phyloP scores from a whole-genome alignment of 2,113 vertebrate species.

The Tragelaphus strepsiceros region DNA sequence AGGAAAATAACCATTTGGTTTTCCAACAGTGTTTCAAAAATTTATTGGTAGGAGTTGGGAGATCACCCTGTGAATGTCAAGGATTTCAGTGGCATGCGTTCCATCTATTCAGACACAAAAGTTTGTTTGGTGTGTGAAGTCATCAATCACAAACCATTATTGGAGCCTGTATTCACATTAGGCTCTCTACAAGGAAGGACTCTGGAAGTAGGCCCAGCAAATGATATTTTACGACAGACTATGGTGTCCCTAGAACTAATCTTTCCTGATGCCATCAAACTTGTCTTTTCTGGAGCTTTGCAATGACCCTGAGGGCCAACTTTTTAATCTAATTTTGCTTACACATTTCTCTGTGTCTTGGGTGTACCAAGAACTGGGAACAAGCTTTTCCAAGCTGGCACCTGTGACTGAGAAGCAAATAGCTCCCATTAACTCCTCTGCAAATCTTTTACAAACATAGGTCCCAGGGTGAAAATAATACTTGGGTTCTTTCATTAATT shows the following conservation, averaged over 20 bases:
- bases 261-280: conserved; percentile 37
- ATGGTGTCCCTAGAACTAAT: conserved; percentile 28
- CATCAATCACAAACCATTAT: background rate
- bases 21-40: background rate
- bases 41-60: conserved; percentile 4
- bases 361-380: background rate
- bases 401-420: conserved; percentile 17
- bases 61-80: background rate
- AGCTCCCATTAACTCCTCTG: conserved; percentile 29
- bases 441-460: conserved; percentile 16
- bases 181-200: background rate
- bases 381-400: conserved; percentile 38
- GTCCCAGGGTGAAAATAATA: conserved; percentile 34
- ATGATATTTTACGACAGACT: conserved; percentile 51
- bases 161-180: background rate
- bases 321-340: conserved; percentile 30
- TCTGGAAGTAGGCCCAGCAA: background rate
- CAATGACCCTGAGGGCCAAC: conserved; percentile 22
- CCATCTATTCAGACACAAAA: background rate
- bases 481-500: conserved; percentile 31
- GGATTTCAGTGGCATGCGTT: background rate
- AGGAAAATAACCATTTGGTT: background rate
- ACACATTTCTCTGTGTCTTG: conserved; percentile 34
- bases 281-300: conserved; percentile 27
- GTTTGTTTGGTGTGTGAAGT: background rate